Conservation (phyloP, 2,888 invertebrate species). For the Mimas tiliae region DNA sequence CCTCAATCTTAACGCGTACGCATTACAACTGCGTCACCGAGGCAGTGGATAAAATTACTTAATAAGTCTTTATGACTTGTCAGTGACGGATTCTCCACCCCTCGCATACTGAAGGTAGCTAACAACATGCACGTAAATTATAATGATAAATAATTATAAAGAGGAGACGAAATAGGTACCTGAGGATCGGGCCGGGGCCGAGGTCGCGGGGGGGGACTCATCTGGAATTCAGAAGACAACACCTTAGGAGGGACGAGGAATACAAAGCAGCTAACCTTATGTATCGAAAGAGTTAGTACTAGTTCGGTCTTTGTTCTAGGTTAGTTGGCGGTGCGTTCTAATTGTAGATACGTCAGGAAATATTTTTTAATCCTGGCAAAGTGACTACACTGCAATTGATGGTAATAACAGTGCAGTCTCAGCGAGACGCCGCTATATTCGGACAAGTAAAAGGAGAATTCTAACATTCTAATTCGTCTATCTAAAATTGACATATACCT, state of each 20-base stretch:
- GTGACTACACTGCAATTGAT: too few species aligned
- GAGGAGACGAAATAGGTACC: slow-evolving; percentile 68
- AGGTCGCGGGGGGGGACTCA: slow-evolving; percentile 83
- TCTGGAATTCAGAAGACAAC: slow-evolving; percentile 84
- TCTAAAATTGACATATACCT: too few species aligned
- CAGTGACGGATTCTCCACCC: too few species aligned
- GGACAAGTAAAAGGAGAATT: too few species aligned
- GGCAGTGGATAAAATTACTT: too few species aligned
- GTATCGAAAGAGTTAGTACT: slow-evolving; percentile 28
- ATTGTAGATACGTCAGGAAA: neutral
- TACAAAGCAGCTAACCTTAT: slow-evolving; percentile 16
- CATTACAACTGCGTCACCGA: too few species aligned
- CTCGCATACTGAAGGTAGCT: neutral
- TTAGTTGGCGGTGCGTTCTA: neutral
- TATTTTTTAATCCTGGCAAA: too few species aligned
- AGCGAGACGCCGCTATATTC: too few species aligned
- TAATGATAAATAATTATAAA: slow-evolving; percentile 35
- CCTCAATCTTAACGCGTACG: too few species aligned
- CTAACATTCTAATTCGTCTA: too few species aligned
- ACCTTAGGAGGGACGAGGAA: slow-evolving; percentile 70
- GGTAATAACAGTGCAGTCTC: too few species aligned
- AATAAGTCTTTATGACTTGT: too few species aligned
- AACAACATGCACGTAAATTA: slow-evolving; percentile 32
- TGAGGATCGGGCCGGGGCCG: slow-evolving; percentile 83
- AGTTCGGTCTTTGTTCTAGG: neutral